phyloP scores from a whole-genome alignment of 2,113 vertebrate species.

The Myiagra hebetior region DNA sequence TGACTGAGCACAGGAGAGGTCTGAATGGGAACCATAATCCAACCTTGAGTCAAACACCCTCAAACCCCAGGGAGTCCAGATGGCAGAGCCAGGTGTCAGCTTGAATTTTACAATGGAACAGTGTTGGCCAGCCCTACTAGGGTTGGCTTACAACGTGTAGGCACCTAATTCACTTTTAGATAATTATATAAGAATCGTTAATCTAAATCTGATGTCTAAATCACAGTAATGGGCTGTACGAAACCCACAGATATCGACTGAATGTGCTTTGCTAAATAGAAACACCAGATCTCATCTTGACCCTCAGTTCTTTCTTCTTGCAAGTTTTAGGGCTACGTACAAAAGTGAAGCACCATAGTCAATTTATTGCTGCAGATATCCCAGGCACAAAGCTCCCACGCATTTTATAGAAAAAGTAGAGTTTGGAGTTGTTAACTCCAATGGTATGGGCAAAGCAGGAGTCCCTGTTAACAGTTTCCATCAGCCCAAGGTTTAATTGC shows the following conservation, averaged over 20 bases:
- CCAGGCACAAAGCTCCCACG: slow-evolving; percentile 6
- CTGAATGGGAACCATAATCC: background rate
- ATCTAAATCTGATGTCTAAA: background rate
- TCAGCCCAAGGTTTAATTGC: slow-evolving; percentile 59
- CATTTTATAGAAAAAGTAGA: slow-evolving; percentile 52
- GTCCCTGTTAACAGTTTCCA: slow-evolving; percentile 58
- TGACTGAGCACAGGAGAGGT: background rate
- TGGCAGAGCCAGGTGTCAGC: background rate
- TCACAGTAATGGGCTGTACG: background rate
- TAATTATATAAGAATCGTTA: background rate
- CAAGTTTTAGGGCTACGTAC: background rate
- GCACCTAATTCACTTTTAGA: background rate
- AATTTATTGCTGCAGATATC: slow-evolving; percentile 52
- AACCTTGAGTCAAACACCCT: background rate
- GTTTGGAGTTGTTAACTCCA: slow-evolving; percentile 52
- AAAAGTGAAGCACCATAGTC: slow-evolving; percentile 10
- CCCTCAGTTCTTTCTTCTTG: background rate
- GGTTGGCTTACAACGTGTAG: background rate
- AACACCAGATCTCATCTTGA: background rate
- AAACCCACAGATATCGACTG: background rate
- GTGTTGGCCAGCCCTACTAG: background rate
- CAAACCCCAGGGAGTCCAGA: background rate
- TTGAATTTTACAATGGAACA: background rate
- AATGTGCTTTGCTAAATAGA: background rate
- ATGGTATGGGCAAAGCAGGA: slow-evolving; percentile 28